Evolutionary conservation across 2,888 invertebrate species (phyloP).

Genomic region (Pelosia muscerda): DNA sequence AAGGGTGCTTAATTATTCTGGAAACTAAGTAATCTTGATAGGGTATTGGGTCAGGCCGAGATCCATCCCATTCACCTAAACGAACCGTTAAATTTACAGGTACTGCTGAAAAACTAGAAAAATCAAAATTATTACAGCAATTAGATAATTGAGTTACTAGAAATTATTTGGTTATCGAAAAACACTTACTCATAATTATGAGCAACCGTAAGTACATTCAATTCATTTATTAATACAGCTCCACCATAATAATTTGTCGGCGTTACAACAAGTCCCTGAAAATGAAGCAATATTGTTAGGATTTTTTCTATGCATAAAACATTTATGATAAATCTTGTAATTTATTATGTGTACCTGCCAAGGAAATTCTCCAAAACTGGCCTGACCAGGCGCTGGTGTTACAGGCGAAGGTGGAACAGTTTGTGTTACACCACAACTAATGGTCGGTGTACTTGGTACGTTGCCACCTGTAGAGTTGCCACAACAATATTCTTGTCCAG

Average conservation of each 20-base stretch:
- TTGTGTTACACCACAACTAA: constrained; percentile 81
- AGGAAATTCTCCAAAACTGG: constrained; percentile 90
- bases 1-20: constrained; percentile 88
- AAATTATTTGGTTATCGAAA: background rate
- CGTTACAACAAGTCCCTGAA: constrained; percentile 82
- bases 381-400: constrained; percentile 82
- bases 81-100: constrained; percentile 89
- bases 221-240: constrained; percentile 89
- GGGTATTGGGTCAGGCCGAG: constrained; percentile 88
- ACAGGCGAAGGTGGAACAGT: constrained; percentile 68
- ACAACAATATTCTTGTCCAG: constrained; percentile 81
- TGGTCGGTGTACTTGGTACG: constrained; percentile 33
- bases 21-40: constrained; percentile 88
- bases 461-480: constrained; percentile 46
- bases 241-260: constrained; percentile 90
- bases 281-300: background rate
- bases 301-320: background rate
- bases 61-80: constrained; percentile 92
- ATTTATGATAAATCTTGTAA: background rate
- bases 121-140: background rate
- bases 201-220: constrained; percentile 91
- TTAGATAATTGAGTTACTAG: background rate
- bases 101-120: constrained; percentile 74
- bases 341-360: constrained; percentile 88
- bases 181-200: constrained; percentile 82